Percentiles rank a stretch among this genome's conserved stretches.
Conservation (phyloP, 2,888 invertebrate species). For the Cyclophora punctaria region DNA sequence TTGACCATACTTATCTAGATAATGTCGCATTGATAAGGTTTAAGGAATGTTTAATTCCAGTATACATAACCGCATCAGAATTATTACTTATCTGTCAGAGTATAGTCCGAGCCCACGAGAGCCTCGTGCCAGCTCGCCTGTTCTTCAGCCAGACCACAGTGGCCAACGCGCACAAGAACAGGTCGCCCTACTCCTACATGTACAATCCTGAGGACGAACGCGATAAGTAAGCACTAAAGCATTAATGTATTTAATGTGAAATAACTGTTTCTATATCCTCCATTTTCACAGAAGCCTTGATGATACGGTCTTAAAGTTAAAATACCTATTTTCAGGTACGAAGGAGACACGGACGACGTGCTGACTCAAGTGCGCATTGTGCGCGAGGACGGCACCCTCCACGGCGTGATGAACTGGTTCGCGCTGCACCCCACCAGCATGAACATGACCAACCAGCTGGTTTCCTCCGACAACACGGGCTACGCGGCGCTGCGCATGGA, state of each 20-base stretch:
- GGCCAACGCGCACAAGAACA: slow-evolving; percentile 81
- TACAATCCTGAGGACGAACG: slow-evolving; percentile 83
- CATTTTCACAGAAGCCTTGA: background rate
- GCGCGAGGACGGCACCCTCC: slow-evolving; percentile 61
- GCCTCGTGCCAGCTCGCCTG: slow-evolving; percentile 73
- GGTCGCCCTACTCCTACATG: slow-evolving; percentile 85
- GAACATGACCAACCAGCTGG: slow-evolving; percentile 87
- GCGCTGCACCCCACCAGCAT: slow-evolving; percentile 90
- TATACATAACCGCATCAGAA: background rate
- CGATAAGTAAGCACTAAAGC: slow-evolving; percentile 60
- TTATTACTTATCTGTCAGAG: slow-evolving; percentile 40
- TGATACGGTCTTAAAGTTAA: background rate
- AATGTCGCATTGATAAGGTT: too few relatives aligned
- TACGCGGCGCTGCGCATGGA: slow-evolving; percentile 85
- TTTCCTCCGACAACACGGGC: slow-evolving; percentile 90
- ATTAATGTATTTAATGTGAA: background rate
- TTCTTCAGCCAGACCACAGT: slow-evolving; percentile 76
- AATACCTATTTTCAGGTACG: slow-evolving; percentile 70
- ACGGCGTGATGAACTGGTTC: slow-evolving; percentile 89
- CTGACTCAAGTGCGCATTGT: slow-evolving; percentile 83
- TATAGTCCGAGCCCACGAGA: slow-evolving; percentile 59
- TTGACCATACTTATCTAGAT: too few relatives aligned
- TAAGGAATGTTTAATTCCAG: too few relatives aligned
- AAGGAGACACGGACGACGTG: slow-evolving; percentile 80
- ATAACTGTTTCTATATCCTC: background rate